Evolutionary conservation across 1,140 invertebrate genomes (phyloP).

Genomic region (Neotoxoptera formosana): DNA sequence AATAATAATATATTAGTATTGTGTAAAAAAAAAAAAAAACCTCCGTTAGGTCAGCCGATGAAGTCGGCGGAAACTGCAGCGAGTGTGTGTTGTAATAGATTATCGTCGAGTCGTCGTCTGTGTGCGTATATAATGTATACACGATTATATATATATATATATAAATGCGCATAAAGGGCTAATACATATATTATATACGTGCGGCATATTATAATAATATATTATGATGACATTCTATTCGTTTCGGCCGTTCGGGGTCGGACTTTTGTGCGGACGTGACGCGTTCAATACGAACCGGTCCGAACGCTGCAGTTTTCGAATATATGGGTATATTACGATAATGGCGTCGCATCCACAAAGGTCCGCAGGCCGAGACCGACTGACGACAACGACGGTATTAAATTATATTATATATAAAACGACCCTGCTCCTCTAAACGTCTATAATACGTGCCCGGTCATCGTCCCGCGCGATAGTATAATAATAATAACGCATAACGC

Average conservation of each 20-base stretch:
- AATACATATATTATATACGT: too few relatives aligned
- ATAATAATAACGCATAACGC: neutral
- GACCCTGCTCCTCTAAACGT: neutral
- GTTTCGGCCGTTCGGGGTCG: neutral
- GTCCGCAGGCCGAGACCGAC: neutral
- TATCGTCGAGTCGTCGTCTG: neutral
- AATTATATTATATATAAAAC: neutral
- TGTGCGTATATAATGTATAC: neutral
- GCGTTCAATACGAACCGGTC: slow-evolving; percentile 25
- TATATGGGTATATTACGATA: neutral
- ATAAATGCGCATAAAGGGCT: too few relatives aligned
- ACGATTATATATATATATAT: too few relatives aligned
- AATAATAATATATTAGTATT: too few relatives aligned
- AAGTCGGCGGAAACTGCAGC: neutral
- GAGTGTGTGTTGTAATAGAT: neutral
- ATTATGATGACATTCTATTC: neutral
- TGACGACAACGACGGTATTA: neutral
- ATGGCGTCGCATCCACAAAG: neutral
- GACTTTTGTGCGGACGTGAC: slow-evolving; percentile 21
- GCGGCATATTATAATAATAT: too few relatives aligned
- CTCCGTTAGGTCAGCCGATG: neutral
- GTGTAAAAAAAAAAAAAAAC: neutral
- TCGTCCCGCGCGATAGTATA: neutral
- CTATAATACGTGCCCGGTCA: slow-evolving; percentile 48
- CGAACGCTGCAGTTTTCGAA: slow-evolving; percentile 14